Conservation (phyloP, 2,797 vertebrate genomes). For the Geotria australis region DNA sequence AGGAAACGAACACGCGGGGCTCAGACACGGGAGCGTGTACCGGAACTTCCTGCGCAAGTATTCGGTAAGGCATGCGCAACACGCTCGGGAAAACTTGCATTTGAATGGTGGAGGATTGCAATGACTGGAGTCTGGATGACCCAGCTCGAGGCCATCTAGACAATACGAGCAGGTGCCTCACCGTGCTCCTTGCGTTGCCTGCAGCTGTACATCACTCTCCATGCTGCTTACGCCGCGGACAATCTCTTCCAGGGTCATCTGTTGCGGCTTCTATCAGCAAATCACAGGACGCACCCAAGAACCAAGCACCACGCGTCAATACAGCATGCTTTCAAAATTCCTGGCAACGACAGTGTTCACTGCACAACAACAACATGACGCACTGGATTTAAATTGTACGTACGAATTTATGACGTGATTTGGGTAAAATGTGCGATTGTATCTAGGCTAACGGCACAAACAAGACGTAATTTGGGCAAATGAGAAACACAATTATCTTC, state of each 20-base stretch:
- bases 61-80: too few species aligned
- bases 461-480: too few species aligned
- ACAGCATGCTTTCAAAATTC: not conserved
- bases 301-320: not conserved
- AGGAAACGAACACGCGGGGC: too few species aligned
- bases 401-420: too few species aligned
- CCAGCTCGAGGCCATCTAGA: not conserved
- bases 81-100: not conserved
- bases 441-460: too few species aligned
- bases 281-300: conserved; percentile 6
- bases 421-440: too few species aligned
- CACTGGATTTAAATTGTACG: too few species aligned
- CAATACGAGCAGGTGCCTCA: conserved; percentile 8
- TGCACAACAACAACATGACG: too few species aligned
- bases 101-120: not conserved
- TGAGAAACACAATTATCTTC: too few species aligned
- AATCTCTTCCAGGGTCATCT: conserved; percentile 21
- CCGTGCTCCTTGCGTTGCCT: conserved; percentile 42
- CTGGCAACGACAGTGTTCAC: too few species aligned
- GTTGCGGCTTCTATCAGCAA: not conserved
- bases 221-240: conserved; percentile 15
- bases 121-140: not conserved
- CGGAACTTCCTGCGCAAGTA: too few species aligned
- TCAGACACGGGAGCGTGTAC: not conserved
- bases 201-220: conserved; percentile 12